Evolutionary conservation across 2,113 vertebrate species (phyloP).

Genomic region (Chelonoidis abingdonii): DNA sequence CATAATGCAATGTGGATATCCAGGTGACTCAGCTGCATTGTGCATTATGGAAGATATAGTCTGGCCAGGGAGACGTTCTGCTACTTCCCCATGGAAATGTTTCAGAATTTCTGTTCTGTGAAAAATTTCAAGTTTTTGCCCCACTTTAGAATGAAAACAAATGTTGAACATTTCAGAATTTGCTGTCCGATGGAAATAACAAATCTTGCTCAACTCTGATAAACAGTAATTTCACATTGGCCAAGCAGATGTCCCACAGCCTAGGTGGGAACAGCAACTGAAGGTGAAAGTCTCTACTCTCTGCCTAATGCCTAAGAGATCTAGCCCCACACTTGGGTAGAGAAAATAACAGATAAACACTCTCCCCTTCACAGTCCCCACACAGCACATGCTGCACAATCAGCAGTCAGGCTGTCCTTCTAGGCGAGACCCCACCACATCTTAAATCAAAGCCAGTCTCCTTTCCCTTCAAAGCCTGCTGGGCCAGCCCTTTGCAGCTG

Average conservation of each 20-base stretch:
- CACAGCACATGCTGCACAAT: background rate
- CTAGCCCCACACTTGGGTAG: background rate
- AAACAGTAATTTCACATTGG: background rate
- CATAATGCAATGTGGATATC: background rate
- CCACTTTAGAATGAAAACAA: background rate
- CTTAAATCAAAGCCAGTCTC: background rate
- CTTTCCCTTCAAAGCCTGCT: background rate
- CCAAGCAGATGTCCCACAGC: background rate
- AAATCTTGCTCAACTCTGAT: background rate
- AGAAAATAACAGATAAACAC: background rate
- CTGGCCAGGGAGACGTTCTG: background rate
- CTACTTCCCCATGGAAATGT: background rate
- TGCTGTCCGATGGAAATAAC: background rate
- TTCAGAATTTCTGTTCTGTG: background rate
- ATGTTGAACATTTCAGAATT: background rate
- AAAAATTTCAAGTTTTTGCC: background rate
- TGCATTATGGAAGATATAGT: background rate
- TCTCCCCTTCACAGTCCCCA: background rate
- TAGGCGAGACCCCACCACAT: background rate
- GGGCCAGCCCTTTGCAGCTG: background rate
- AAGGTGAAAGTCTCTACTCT: background rate
- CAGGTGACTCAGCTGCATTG: background rate
- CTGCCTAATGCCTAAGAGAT: background rate
- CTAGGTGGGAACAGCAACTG: background rate
- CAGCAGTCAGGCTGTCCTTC: background rate